Evolutionary conservation across 2,797 vertebrate genomes (phyloP), one percentile per base, ranked within the genome.

Genomic region (Atherinosoma microstoma): DNA sequence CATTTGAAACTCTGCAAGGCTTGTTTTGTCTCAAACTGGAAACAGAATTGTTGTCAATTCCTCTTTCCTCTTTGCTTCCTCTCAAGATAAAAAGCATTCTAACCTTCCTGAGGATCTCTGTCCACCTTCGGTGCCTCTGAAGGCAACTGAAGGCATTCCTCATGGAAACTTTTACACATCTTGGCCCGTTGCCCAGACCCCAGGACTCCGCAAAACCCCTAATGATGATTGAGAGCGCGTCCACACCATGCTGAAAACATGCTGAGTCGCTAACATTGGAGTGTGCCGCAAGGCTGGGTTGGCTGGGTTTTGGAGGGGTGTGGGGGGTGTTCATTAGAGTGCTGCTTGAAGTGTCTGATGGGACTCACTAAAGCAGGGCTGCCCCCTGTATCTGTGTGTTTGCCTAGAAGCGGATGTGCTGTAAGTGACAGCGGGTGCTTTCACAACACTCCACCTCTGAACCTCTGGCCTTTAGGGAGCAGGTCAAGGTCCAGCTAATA

Each of bases 111-210:
- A 92, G 87, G 78, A 92, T 92, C 92, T 87, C 80, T 76, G 67
- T 86, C 83, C 70, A 74, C 78, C 72, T 13, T 72, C 24, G 15
- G 73, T 58, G 67, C 83, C 88, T 91, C 80, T 78, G 82, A 90
- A 93, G 92, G 93, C 94, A 94, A 94, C 93, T 95, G 91, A 80
- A 92, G 93, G 90, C 92, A 96, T 96, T 95, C 94, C 95, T 97
- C 95, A 95, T 96, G 97, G 97, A 97, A 98, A 97, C 90, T 97
- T 94, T 97, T 94, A 96, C 94, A 93, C 93, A 95, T 84, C 89
- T 91, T 98, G 97, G 97, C 96, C 0, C 10, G 1, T 6, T 85
- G 94, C 97, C 97, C 90, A 68, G 84, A 90, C 88, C 95, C 94
- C 91, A 93, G 92, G 95, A 95, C 93, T 95, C 95, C 91, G 91